These are phyloP conservation scores for Apis laboriosa DNA, from an alignment of 1,140 invertebrate species.

Conservation along the genomic window DNA sequence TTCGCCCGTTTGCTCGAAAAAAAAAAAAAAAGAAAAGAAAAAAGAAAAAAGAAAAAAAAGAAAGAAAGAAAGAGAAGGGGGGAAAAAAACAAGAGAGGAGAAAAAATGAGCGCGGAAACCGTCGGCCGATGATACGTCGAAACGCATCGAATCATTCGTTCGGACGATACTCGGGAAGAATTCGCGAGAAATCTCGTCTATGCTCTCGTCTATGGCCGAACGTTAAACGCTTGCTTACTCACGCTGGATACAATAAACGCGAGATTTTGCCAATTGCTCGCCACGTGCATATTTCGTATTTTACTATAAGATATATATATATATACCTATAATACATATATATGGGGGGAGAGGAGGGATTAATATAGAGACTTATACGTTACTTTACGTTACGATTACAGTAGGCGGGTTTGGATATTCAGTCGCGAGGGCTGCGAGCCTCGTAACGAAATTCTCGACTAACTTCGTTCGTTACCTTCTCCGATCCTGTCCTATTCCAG, in stretches of 20 bases:
- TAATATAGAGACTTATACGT: conserved; percentile 59
- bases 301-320: no score
- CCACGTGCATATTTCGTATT: not conserved
- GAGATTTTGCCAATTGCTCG: not conserved
- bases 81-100: no score
- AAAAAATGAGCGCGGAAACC: no score
- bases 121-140: not conserved
- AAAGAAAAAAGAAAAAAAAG: no score
- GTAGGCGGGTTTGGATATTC: conserved; percentile 64
- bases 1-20: not conserved
- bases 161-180: no score
- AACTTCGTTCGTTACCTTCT: conserved; percentile 45
- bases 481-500: not conserved
- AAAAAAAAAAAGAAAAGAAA: no score
- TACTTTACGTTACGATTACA: conserved; percentile 60
- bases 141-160: no score
- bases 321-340: not conserved
- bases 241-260: not conserved
- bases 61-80: no score
- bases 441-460: conserved; percentile 75
- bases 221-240: no score
- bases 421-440: conserved; percentile 73
- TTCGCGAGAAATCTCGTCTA: no score
- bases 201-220: no score
- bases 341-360: conserved; percentile 42